Evolutionary conservation across 2,113 vertebrate species (phyloP).

Genomic region (Amphilophus citrinellus): DNA sequence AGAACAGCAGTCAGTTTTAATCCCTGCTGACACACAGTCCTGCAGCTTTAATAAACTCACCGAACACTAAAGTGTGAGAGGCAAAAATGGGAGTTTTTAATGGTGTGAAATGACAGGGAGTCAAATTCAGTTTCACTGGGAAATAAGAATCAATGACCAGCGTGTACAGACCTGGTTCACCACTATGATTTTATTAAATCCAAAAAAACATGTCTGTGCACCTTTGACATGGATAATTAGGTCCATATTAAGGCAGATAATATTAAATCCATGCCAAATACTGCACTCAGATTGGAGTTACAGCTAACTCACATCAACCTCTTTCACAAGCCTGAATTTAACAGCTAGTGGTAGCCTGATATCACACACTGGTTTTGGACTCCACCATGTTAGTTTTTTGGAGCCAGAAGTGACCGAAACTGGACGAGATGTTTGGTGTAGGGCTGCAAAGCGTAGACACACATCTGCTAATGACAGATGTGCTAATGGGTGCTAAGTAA

Average conservation of each 20-base stretch:
- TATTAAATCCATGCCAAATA: background rate
- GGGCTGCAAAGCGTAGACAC: background rate
- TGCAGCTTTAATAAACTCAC: background rate
- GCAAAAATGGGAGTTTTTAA: background rate
- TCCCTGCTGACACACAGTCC: background rate
- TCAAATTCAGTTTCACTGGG: background rate
- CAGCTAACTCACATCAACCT: background rate
- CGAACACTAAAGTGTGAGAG: background rate
- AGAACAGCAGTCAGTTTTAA: background rate
- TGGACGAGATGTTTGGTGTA: background rate
- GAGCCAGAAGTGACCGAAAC: background rate
- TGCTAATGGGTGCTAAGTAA: background rate
- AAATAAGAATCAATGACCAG: background rate
- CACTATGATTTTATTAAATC: background rate
- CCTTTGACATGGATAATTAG: background rate
- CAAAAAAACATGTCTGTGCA: background rate
- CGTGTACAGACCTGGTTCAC: background rate
- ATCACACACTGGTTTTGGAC: background rate
- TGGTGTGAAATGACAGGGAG: background rate
- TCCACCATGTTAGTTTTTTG: background rate
- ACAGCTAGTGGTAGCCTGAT: background rate
- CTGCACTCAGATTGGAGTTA: background rate
- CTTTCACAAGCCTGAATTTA: background rate
- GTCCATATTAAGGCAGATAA: background rate
- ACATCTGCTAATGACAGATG: background rate